phyloP scores from a whole-genome alignment of 2,888 invertebrate species.

The Cyaniris semiargus region DNA sequence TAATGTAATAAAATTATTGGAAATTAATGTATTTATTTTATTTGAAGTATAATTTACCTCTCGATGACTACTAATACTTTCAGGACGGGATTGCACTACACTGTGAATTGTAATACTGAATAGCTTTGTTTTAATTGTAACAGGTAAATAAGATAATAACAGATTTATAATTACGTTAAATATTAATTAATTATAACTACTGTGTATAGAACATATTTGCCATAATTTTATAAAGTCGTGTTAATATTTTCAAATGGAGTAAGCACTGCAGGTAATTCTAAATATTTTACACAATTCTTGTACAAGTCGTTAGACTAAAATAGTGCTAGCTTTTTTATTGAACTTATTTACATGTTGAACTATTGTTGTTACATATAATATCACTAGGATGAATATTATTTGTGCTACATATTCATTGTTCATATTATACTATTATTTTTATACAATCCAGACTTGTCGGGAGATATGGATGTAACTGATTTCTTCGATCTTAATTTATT shows the following conservation, averaged over 20 bases:
- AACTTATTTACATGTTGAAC: conserved; percentile 27
- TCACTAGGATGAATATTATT: conserved; percentile 5
- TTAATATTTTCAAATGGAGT: conserved; percentile 1
- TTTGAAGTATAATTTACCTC: conserved; percentile 32
- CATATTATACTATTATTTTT: not conserved
- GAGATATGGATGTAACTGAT: not conserved
- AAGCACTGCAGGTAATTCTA: conserved; percentile 14
- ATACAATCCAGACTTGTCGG: not conserved
- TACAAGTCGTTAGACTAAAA: conserved; percentile 15
- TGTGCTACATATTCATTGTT: conserved; percentile 21
- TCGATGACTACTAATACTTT: not conserved
- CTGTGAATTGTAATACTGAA: not conserved
- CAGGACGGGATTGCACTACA: conserved; percentile 11
- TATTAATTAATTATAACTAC: not conserved
- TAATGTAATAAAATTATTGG: conserved; percentile 76
- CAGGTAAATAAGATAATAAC: conserved; percentile 14
- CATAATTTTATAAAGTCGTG: not conserved
- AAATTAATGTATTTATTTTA: conserved; percentile 47
- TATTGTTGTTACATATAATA: conserved; percentile 26
- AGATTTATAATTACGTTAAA: conserved; percentile 17
- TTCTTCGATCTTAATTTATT: not conserved
- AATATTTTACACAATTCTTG: conserved; percentile 20
- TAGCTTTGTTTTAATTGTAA: not conserved
- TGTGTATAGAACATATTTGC: conserved; percentile 9
- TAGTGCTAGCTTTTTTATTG: conserved; percentile 20